Percentiles rank a stretch among this genome's conserved stretches.
phyloP scores from a whole-genome alignment of 1,140 invertebrate genomes.

The Ylistrum balloti region DNA sequence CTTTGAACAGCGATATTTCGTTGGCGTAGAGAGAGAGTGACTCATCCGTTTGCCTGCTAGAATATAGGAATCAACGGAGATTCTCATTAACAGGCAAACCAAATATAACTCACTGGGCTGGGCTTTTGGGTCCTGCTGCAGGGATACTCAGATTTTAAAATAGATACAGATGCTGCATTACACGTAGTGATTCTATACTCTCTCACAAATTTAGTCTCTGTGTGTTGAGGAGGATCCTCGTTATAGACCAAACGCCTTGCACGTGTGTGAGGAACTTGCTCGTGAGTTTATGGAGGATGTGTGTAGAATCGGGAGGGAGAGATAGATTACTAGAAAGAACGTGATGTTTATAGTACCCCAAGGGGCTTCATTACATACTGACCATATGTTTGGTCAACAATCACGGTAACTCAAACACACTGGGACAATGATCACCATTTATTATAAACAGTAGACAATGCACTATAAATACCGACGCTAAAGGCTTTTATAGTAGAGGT shows the following conservation, averaged over 20 bases:
- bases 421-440: background rate
- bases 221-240: conserved; percentile 4
- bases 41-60: conserved; percentile 30
- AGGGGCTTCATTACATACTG: background rate
- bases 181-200: conserved; percentile 17
- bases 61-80: conserved; percentile 22
- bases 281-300: conserved; percentile 4
- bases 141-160: conserved; percentile 39
- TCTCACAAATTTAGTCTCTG: conserved; percentile 22
- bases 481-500: background rate
- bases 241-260: conserved; percentile 23
- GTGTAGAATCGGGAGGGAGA: background rate
- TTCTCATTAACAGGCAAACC: conserved; percentile 1
- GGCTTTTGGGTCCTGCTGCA: conserved; percentile 22
- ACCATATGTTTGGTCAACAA: conserved; percentile 28
- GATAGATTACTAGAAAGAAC: background rate
- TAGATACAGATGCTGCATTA: conserved; percentile 1
- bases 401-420: background rate
- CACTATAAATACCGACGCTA: background rate
- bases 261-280: background rate
- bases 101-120: conserved; percentile 25
- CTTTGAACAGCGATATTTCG: conserved; percentile 34
- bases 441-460: conserved; percentile 15
- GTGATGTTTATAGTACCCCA: conserved; percentile 17
- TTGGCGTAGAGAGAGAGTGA: conserved; percentile 7